phyloP scores from a whole-genome alignment of 2,888 invertebrate species.

The Pseudococcus jackbeardsleyi region DNA sequence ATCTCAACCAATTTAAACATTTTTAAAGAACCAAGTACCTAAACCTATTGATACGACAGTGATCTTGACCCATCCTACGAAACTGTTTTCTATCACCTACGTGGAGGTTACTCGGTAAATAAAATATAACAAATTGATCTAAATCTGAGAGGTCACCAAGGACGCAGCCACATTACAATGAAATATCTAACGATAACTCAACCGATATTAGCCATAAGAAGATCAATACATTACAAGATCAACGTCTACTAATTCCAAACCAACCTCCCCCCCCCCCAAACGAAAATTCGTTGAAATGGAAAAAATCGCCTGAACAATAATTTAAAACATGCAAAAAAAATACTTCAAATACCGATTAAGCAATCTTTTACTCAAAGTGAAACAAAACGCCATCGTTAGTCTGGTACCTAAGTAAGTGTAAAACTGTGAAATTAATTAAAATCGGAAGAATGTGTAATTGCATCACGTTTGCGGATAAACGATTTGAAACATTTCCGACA shows the following conservation, averaged over 20 bases:
- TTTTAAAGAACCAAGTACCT: background rate
- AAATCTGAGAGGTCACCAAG: conserved; percentile 2
- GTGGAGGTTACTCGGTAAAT: conserved; percentile 1
- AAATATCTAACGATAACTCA: background rate
- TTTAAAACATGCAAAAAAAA: background rate
- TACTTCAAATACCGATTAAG: conserved; percentile 37
- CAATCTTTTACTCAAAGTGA: background rate
- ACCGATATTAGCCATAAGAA: background rate
- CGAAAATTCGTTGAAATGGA: background rate
- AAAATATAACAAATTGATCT: conserved; percentile 12
- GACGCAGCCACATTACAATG: background rate
- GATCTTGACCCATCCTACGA: conserved; percentile 1
- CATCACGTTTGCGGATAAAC: conserved; percentile 23
- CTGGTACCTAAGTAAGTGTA: background rate
- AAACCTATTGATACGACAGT: background rate
- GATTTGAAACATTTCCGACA: conserved; percentile 8
- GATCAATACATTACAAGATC: background rate
- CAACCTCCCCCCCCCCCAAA: background rate
- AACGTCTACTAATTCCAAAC: background rate
- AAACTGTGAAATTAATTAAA: conserved; percentile 52
- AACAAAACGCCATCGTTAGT: conserved; percentile 2
- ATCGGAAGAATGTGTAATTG: conserved; percentile 43
- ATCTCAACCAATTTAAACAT: background rate
- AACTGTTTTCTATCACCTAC: background rate
- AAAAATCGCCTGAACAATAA: background rate